Evolutionary conservation across 2,888 invertebrate genomes (phyloP), one percentile per base, ranked within the genome.

Genomic region (Lydus trimaculatus): DNA sequence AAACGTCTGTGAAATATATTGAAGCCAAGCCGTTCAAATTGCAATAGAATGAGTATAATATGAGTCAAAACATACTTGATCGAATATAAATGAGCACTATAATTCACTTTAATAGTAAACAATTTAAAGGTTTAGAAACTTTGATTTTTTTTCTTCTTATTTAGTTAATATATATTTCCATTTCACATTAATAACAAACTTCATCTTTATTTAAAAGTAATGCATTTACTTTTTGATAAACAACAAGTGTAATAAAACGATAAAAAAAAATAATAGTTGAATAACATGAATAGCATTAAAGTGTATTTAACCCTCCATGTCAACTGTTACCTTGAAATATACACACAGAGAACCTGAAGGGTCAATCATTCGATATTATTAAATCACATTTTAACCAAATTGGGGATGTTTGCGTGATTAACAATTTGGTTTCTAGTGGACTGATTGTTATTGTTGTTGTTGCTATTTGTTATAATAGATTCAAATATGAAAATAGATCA

Each of bases 341-440:
- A 48, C 43, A 43, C 17, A 43, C 43, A 43, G 17, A 43, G 6
- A 17, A 48, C 20, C 20, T 48, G 48, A 48, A 56, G 56, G 25
- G 25, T 28, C 56, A 28, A 56, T 56, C 25, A 56, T 56, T 13
- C 15, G n/a, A 25, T 28, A 56, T 25, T 48, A 28, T 28, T 25
- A 25, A 28, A 28, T 56, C 25, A 56, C 28, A 56, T 56, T 56
- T 28, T 15, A 56, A 56, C 56, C 56, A 5, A 56, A 56, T 56
- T 56, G 56, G 56, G 56, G 56, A 56, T 56, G 56, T 56, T n/a
- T 56, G 56, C 56, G 56, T 56, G 56, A 28, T 56, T 56, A 56
- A 56, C 25, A 56, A 28, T 56, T 28, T 28, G 25, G 25, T 56
- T 56, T 56, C 56, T 28, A 56, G 28, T 56, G 56, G 56, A 15